A percentile compares a stretch with the other conserved stretches of the same genome.
Conservation (phyloP, 2,113 vertebrate genomes). For the Vanacampus margaritifer region DNA sequence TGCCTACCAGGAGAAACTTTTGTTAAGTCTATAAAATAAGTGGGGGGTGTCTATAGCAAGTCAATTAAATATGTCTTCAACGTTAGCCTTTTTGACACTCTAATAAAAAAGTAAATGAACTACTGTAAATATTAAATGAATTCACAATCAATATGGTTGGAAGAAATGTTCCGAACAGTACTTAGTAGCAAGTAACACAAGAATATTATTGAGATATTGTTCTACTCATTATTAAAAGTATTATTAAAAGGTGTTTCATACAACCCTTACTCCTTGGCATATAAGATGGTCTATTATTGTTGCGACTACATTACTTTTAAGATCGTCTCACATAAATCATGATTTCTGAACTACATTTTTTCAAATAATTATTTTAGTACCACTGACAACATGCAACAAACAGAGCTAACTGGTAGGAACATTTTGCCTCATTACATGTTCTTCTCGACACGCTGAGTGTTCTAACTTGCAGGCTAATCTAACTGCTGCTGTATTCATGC, state of each 20-base stretch:
- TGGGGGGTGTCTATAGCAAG: too few relatives aligned
- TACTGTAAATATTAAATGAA: too few relatives aligned
- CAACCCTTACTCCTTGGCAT: not conserved
- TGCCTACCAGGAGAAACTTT: too few relatives aligned
- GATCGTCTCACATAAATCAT: not conserved
- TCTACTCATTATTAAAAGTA: not conserved
- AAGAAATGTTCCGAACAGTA: not conserved
- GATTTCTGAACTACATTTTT: not conserved
- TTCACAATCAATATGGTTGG: not conserved
- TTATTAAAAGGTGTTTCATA: not conserved
- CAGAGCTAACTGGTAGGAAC: not conserved
- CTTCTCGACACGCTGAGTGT: not conserved
- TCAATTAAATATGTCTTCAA: too few relatives aligned
- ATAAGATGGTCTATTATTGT: not conserved
- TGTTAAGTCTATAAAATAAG: too few relatives aligned
- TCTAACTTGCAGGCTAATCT: not conserved
- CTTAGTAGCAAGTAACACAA: not conserved
- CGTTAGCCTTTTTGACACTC: too few relatives aligned
- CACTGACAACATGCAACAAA: not conserved
- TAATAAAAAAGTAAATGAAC: too few relatives aligned
- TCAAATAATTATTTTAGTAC: not conserved
- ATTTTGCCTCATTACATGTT: not conserved
- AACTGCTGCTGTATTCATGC: not conserved
- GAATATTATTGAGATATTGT: not conserved
- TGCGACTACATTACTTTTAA: not conserved